phyloP scores from a whole-genome alignment of 2,113 vertebrate species.

The Hypomesus transpacificus region DNA sequence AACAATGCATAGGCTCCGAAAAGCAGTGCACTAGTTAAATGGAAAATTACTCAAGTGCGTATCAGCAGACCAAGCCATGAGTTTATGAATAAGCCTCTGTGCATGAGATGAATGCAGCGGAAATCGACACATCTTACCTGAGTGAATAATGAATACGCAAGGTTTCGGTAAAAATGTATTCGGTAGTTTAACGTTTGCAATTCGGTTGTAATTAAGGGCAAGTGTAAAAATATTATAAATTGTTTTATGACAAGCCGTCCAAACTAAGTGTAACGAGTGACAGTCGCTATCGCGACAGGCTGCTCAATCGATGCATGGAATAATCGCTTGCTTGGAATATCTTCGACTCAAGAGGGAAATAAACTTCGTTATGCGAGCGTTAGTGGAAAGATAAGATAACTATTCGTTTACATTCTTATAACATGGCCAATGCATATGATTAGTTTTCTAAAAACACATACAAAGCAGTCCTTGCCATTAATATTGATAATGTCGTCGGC shows the following conservation, averaged over 20 bases:
- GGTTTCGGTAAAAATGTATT: too few species aligned
- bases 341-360: slow-evolving; percentile 29
- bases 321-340: slow-evolving; percentile 49
- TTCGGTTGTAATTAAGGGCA: too few species aligned
- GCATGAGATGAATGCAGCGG: slow-evolving; percentile 23
- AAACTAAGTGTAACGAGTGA: too few species aligned
- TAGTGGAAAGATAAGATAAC: neutral
- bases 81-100: slow-evolving; percentile 62
- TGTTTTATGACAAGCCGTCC: too few species aligned
- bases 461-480: too few species aligned
- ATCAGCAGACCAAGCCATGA: neutral
- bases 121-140: slow-evolving; percentile 19
- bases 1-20: neutral
- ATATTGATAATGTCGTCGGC: neutral
- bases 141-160: too few species aligned
- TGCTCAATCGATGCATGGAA: slow-evolving; percentile 49
- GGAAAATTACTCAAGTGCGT: slow-evolving; percentile 49
- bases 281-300: slow-evolving; percentile 50
- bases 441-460: neutral
- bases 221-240: too few species aligned
- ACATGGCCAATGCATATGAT: too few species aligned
- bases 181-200: too few species aligned
- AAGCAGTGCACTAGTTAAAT: slow-evolving; percentile 4
- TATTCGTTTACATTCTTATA: neutral
- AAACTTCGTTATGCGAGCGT: slow-evolving; percentile 16